These are phyloP conservation scores for Drosophila athabasca DNA, from an alignment of 1,140 invertebrate species.

Conservation along the genomic window DNA sequence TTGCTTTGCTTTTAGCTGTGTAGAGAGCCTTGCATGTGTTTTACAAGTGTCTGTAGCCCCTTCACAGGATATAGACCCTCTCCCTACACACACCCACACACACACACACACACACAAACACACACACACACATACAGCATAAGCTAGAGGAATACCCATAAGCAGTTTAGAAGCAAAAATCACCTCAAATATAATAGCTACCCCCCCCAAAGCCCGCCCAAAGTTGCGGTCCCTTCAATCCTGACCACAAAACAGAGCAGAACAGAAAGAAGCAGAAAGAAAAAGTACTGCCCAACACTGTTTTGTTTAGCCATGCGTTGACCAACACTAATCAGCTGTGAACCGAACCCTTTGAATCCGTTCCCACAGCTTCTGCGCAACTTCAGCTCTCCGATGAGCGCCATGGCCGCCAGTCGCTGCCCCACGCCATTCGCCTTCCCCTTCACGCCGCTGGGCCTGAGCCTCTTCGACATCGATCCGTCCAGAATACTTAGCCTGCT, in stretches of 20 bases:
- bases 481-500: slow-evolving; percentile 83
- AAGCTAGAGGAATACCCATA: not conserved
- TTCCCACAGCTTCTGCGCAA: slow-evolving; percentile 68
- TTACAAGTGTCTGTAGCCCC: slow-evolving; percentile 18
- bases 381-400: slow-evolving; percentile 68
- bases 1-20: slow-evolving; percentile 41
- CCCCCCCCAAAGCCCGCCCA: no score
- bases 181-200: no score
- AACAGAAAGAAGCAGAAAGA: slow-evolving; percentile 9
- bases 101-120: slow-evolving; percentile 5
- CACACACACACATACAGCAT: slow-evolving; percentile 2
- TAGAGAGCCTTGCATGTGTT: slow-evolving; percentile 24
- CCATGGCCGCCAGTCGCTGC: slow-evolving; percentile 66
- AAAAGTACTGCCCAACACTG: not conserved
- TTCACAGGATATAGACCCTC: not conserved
- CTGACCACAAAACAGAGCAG: not conserved
- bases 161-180: not conserved
- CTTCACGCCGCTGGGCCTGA: slow-evolving; percentile 79
- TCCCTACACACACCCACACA: slow-evolving; percentile 2
- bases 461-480: slow-evolving; percentile 83
- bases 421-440: slow-evolving; percentile 81
- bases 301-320: no score
- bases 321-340: not conserved
- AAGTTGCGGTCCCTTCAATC: no score
- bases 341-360: slow-evolving; percentile 6